Conservation (phyloP, 2,113 vertebrate species). For the Oncorhynchus clarkii region DNA sequence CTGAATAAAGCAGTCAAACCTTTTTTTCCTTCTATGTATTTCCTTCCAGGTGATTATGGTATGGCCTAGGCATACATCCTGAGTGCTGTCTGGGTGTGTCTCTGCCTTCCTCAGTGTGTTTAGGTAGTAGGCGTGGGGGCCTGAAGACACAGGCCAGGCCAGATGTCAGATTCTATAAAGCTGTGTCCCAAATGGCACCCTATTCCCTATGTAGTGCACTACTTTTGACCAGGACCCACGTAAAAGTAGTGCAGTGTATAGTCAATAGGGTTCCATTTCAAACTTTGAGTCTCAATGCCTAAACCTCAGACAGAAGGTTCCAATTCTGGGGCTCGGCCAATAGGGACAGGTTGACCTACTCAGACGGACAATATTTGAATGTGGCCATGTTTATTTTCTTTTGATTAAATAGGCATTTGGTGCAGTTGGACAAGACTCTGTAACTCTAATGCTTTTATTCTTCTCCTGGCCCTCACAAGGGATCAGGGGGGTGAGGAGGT, state of each 20-base stretch:
- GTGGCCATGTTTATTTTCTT: slow-evolving; percentile 72
- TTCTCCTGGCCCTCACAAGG: slow-evolving; percentile 16
- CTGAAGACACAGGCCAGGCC: slow-evolving; percentile 20
- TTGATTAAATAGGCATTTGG: slow-evolving; percentile 74
- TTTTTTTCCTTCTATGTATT: background rate
- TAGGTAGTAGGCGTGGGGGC: slow-evolving; percentile 45
- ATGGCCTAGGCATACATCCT: background rate
- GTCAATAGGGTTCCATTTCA: background rate
- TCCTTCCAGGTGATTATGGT: slow-evolving; percentile 19
- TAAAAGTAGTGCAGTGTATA: too few relatives aligned
- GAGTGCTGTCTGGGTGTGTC: slow-evolving; percentile 25
- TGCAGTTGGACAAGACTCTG: slow-evolving; percentile 42
- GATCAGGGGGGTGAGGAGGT: slow-evolving; percentile 7
- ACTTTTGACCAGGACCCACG: too few relatives aligned
- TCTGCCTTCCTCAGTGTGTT: slow-evolving; percentile 49
- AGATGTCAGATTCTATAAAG: too few relatives aligned
- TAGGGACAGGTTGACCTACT: slow-evolving; percentile 57
- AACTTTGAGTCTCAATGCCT: slow-evolving; percentile 20
- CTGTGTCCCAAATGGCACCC: too few relatives aligned
- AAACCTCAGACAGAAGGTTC: slow-evolving; percentile 62
- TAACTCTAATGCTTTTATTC: slow-evolving; percentile 57
- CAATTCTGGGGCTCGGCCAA: slow-evolving; percentile 49
- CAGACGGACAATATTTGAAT: slow-evolving; percentile 52
- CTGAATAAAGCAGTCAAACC: too few relatives aligned
- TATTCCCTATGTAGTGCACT: too few relatives aligned